Conservation (phyloP, 2,888 invertebrate species). For the Apomyelois bistriatella region DNA sequence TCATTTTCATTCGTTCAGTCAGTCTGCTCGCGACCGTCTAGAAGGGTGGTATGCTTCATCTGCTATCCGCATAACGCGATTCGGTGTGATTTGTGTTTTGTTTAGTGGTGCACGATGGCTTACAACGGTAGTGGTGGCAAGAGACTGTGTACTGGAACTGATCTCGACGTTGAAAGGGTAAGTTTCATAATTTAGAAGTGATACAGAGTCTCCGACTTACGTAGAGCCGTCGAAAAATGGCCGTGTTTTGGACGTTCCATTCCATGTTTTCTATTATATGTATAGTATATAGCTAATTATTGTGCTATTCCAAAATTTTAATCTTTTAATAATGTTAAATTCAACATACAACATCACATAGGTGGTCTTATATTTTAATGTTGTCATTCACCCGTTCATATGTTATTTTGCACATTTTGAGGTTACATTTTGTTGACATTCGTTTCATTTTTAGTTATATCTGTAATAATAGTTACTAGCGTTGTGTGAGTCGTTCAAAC, state of each 20-base stretch:
- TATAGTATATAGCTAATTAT: conserved; percentile 32
- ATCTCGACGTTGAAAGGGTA: conserved; percentile 76
- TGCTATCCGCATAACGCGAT: conserved; percentile 57
- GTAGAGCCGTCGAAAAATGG: conserved; percentile 64
- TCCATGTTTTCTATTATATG: conserved; percentile 56
- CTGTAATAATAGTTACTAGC: conserved; percentile 8
- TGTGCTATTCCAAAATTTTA: conserved; percentile 25
- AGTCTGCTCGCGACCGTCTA: conserved; percentile 63
- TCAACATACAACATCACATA: background rate
- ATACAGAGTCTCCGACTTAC: conserved; percentile 50
- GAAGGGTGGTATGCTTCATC: conserved; percentile 45
- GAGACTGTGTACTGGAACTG: conserved; percentile 75
- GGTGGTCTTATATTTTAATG: conserved; percentile 28
- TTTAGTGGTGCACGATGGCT: conserved; percentile 84
- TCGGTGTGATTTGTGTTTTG: conserved; percentile 78
- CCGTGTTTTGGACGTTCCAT: conserved; percentile 68
- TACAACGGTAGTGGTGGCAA: conserved; percentile 84
- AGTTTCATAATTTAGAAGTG: conserved; percentile 37
- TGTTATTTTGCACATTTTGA: conserved; percentile 69
- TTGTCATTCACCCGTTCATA: conserved; percentile 60
- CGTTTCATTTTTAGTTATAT: conserved; percentile 34
- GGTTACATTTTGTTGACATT: conserved; percentile 72
- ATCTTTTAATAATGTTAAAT: conserved; percentile 26
- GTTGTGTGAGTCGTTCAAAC: background rate
- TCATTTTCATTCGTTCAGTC: conserved; percentile 49